phyloP scores from a whole-genome alignment of 2,797 vertebrate species.

The Lepus townsendii region DNA sequence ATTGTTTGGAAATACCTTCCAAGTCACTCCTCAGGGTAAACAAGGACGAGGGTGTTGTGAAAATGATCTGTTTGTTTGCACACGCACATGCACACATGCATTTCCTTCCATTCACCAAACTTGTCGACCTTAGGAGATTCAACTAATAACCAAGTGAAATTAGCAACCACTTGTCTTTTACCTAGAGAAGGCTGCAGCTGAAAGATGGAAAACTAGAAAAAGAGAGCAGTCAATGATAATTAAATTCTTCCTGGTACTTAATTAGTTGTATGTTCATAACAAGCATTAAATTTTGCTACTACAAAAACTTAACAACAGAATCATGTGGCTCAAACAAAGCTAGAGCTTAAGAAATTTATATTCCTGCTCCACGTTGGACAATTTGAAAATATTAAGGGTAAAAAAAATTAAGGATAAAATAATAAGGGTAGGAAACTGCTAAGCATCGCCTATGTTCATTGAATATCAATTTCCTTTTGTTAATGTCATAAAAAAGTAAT shows the following conservation, averaged over 20 bases:
- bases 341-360: background rate
- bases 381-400: background rate
- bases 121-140: conserved; percentile 24
- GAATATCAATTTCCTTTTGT: conserved; percentile 25
- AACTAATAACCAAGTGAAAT: conserved; percentile 57
- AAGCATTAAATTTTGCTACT: background rate
- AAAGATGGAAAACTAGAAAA: background rate
- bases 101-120: background rate
- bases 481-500: conserved; percentile 14
- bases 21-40: background rate
- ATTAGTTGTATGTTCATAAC: background rate
- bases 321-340: background rate
- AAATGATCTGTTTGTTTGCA: background rate
- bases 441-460: background rate
- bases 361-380: background rate
- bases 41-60: background rate
- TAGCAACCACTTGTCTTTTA: conserved; percentile 51
- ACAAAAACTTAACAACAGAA: background rate
- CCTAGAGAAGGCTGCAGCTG: conserved; percentile 7
- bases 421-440: background rate
- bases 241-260: background rate
- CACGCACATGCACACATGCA: background rate
- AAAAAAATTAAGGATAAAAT: background rate
- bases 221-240: background rate
- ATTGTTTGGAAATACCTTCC: background rate